Evolutionary conservation across 2,888 invertebrate species (phyloP), one percentile per base, ranked within the genome.

Genomic region (Proisotoma minuta): DNA sequence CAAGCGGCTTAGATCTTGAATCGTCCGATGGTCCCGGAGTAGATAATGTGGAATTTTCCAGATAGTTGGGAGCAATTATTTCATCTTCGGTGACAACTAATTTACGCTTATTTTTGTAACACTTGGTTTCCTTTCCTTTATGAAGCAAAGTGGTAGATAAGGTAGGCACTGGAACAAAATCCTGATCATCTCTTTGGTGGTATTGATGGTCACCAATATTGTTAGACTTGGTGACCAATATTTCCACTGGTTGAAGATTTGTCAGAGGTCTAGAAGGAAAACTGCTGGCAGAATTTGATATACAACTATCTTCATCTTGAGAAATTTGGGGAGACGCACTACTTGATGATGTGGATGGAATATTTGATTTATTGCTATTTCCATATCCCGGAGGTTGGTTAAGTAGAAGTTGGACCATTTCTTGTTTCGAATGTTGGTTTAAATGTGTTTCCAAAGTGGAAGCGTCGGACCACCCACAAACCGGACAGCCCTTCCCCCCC

Each of bases 401-500:
- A 60, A 71, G 59, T 27, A 71, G 26, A 12, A 64, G 60, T n/a
- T 61, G 57, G 10, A 71, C 64, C 18, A 71, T 54, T 1, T 67
- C 59, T 43, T 66, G 63, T 53, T 71, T 71, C 10, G 71, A 63
- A 61, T 71, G 71, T 2, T 60, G 43, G 26, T 65, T 47, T 27
- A 69, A 60, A 63, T 71, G 71, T 1, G 59, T 60, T 27, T 59
- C 52, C n/a, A 70, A 48, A 1, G 59, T 51, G 22, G 20, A 49
- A 0, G 63, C 61, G 15, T 57, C 62, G 20, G 54, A 29, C 47
- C 59, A 29, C 1, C 67, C 64, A 60, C 71, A 71, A 18, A 71
- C 60, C 10, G 71, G 71, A 27, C 71, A 71, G 10, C 43, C 57
- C 26, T n/a, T n/a, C n/a, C n/a, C n/a, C n/a, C n/a, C n/a, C n/a